These are phyloP conservation scores for Heliconius hermathena DNA, from an alignment of 1,140 invertebrate genomes.

Conservation along the genomic window DNA sequence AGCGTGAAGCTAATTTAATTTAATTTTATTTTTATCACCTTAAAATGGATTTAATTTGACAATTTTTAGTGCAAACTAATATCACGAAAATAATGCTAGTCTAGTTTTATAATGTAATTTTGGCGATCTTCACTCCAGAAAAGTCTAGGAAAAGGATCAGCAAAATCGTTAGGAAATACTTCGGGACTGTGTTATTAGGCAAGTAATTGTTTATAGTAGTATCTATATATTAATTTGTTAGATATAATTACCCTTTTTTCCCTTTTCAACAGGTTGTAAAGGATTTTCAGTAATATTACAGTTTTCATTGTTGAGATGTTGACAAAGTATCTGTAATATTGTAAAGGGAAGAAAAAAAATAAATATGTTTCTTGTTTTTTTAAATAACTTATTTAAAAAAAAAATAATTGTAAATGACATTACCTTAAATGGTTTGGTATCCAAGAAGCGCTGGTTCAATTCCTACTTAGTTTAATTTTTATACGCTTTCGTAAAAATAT, in stretches of 20 bases:
- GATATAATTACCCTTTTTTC: constrained; percentile 63
- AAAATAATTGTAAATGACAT: no score
- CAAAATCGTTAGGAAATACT: constrained; percentile 62
- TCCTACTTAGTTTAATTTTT: no score
- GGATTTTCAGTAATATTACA: constrained; percentile 27
- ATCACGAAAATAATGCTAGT: background rate
- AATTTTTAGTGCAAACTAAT: constrained; percentile 8
- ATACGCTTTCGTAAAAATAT: no score
- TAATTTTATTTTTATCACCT: no score
- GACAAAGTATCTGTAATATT: background rate
- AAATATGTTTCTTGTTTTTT: no score
- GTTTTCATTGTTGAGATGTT: constrained; percentile 23
- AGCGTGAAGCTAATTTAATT: no score
- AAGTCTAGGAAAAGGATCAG: constrained; percentile 28
- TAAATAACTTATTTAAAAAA: no score
- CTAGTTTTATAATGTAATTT: constrained; percentile 19
- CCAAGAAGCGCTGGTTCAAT: no score
- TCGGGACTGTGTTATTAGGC: constrained; percentile 78
- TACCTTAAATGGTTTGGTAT: no score
- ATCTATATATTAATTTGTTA: constrained; percentile 48
- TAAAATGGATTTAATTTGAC: background rate
- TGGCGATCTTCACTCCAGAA: constrained; percentile 6
- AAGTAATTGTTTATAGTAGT: constrained; percentile 68
- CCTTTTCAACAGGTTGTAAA: constrained; percentile 78
- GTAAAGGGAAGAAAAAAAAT: background rate